These are phyloP conservation scores for Lepetodrilus schrolli DNA, from an alignment of 2,888 invertebrate genomes.

Conservation along the genomic window DNA sequence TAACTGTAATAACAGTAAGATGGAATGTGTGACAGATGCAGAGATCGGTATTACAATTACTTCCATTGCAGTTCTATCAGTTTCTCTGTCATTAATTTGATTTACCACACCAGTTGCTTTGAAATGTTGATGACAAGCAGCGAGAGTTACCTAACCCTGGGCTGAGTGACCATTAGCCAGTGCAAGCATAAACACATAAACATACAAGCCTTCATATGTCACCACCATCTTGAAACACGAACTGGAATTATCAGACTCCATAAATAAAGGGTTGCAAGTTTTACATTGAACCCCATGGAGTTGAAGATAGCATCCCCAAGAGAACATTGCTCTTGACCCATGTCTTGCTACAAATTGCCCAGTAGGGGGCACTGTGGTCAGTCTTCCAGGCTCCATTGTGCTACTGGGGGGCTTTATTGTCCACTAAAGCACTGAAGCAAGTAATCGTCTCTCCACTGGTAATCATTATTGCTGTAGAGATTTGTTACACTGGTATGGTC, in stretches of 20 bases:
- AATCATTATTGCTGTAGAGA: neutral
- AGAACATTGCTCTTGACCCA: neutral
- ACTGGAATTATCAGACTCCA: conserved; percentile 8
- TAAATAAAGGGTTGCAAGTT: conserved; percentile 3
- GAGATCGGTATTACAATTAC: too few species aligned
- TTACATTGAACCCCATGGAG: neutral
- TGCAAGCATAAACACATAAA: neutral
- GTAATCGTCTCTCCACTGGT: neutral
- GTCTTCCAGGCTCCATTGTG: neutral
- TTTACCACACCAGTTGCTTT: neutral
- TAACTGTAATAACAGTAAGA: too few species aligned
- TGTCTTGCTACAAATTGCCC: conserved; percentile 14
- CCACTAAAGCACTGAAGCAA: neutral
- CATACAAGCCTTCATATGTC: neutral
- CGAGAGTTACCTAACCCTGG: neutral
- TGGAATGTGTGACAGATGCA: too few species aligned
- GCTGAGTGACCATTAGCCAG: neutral
- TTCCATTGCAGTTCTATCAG: too few species aligned
- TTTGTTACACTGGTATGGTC: neutral
- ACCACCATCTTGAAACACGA: conserved; percentile 10
- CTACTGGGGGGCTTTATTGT: neutral
- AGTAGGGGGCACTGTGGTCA: neutral
- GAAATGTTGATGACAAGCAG: neutral
- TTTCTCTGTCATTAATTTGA: too few species aligned
- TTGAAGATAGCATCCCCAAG: neutral